Percentiles rank a stretch among this genome's conserved stretches.
Conservation (phyloP, 2,113 vertebrate species). For the Sitta europaea region DNA sequence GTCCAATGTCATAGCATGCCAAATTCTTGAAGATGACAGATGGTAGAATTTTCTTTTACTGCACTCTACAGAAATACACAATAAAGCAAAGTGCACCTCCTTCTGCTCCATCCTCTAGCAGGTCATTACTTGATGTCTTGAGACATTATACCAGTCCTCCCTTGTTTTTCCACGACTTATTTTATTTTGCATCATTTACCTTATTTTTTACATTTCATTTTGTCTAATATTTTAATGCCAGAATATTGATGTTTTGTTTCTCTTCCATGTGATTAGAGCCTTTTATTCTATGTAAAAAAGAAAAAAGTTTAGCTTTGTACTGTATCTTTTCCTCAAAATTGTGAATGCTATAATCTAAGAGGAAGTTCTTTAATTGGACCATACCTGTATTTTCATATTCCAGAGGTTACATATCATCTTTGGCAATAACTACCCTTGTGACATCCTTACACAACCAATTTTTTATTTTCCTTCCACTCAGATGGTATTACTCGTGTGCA, state of each 20-base stretch:
- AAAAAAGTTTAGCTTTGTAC: not conserved
- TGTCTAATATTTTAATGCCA: not conserved
- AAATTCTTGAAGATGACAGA: conserved; percentile 62
- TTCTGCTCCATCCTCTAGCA: not conserved
- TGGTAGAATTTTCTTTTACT: conserved; percentile 53
- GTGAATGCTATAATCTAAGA: not conserved
- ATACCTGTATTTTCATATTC: not conserved
- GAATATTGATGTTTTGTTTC: not conserved
- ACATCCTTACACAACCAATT: not conserved
- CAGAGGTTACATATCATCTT: not conserved
- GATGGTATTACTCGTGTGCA: not conserved
- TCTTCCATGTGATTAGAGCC: not conserved
- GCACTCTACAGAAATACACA: conserved; percentile 16
- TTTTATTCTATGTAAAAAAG: not conserved
- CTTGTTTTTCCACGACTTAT: not conserved
- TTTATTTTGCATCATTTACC: not conserved
- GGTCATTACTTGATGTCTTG: not conserved
- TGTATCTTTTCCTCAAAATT: not conserved
- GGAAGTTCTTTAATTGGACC: not conserved
- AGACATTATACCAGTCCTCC: not conserved
- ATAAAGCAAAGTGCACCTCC: conserved; percentile 26
- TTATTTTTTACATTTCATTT: not conserved
- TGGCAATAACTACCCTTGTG: not conserved
- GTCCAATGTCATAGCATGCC: conserved; percentile 37
- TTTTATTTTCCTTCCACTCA: not conserved